These are phyloP conservation scores for Parasteatoda lunata DNA, from an alignment of 2,888 invertebrate genomes.

Conservation along the genomic window DNA sequence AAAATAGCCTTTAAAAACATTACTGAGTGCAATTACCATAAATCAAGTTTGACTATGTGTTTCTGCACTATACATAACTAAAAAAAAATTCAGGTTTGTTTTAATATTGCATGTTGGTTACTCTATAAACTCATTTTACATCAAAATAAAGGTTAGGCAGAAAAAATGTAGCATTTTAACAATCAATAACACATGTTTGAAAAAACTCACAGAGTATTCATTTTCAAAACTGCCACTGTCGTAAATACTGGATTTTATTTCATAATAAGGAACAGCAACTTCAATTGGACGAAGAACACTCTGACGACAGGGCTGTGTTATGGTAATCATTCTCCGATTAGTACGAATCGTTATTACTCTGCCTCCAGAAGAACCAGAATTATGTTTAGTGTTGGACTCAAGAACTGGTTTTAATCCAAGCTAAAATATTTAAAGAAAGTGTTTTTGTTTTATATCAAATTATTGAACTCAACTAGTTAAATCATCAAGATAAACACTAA, in stretches of 20 bases:
- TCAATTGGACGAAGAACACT: conserved; percentile 62
- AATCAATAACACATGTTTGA: background rate
- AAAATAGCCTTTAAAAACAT: too few relatives aligned
- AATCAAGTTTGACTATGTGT: too few relatives aligned
- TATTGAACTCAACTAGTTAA: background rate
- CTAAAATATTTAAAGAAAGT: conserved; percentile 26
- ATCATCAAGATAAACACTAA: background rate
- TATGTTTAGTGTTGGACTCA: conserved; percentile 44
- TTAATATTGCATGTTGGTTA: background rate
- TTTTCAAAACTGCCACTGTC: conserved; percentile 67
- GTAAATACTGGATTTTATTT: conserved; percentile 31
- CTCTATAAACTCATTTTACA: background rate
- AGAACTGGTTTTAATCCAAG: conserved; percentile 53
- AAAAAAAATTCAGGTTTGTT: background rate
- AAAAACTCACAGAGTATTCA: conserved; percentile 57
- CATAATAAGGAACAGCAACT: conserved; percentile 38
- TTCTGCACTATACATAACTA: too few relatives aligned
- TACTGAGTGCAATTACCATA: too few relatives aligned
- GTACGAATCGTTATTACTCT: conserved; percentile 68
- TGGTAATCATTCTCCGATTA: conserved; percentile 68
- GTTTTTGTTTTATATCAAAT: too few relatives aligned
- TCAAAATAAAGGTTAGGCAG: background rate
- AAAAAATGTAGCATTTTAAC: too few relatives aligned
- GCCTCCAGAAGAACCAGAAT: conserved; percentile 49
- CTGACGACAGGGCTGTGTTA: conserved; percentile 65